A percentile compares a stretch with the other conserved stretches of the same genome.
These are phyloP conservation scores for Enteromius argenteus DNA, from an alignment of 2,797 vertebrate genomes.

Conservation along the genomic window DNA sequence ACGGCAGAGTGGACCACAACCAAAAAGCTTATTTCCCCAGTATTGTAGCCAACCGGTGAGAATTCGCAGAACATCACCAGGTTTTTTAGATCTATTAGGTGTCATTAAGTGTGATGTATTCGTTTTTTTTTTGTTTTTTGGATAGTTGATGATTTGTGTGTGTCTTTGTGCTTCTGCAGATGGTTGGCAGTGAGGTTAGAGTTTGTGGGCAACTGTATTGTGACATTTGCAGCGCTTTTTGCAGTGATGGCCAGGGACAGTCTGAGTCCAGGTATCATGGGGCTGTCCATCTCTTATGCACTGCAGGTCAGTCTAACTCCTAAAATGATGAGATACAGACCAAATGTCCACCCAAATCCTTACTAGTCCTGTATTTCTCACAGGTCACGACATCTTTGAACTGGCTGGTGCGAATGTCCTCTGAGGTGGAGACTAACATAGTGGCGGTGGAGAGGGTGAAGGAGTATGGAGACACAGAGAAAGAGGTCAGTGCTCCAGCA, in stretches of 20 bases:
- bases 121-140: neutral
- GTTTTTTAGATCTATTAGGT: neutral
- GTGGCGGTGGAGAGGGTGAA: slow-evolving; percentile 94
- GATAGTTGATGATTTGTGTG: neutral
- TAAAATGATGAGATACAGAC: neutral
- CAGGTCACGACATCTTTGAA: slow-evolving; percentile 86
- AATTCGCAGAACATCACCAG: neutral
- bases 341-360: neutral
- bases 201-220: slow-evolving; percentile 92
- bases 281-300: slow-evolving; percentile 92
- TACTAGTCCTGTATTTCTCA: neutral
- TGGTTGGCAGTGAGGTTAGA: slow-evolving; percentile 94
- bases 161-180: slow-evolving; percentile 71
- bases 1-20: slow-evolving; percentile 90
- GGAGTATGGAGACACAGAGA: slow-evolving; percentile 88
- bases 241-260: slow-evolving; percentile 86
- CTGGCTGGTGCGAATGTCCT: slow-evolving; percentile 97
- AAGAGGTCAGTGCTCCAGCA: slow-evolving; percentile 82
- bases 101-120: neutral
- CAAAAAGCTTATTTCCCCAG: slow-evolving; percentile 94
- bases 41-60: slow-evolving; percentile 93
- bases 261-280: slow-evolving; percentile 90
- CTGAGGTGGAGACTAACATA: slow-evolving; percentile 94
- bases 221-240: slow-evolving; percentile 89
- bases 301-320: slow-evolving; percentile 83